Conservation (phyloP, 2,888 invertebrate species). For the Polydesmus complanatus region DNA sequence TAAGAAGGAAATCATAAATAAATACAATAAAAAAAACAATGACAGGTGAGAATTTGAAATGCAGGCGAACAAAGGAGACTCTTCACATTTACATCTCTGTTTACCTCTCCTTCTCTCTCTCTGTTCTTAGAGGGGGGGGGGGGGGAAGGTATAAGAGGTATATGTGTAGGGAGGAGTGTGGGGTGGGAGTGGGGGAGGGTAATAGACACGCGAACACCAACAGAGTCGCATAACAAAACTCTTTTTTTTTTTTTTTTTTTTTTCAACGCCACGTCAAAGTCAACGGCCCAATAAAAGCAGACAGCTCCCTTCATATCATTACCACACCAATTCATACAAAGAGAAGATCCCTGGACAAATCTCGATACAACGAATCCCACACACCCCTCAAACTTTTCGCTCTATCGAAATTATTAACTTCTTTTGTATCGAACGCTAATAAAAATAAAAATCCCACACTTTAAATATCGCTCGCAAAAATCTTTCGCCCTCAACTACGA, state of each 20-base stretch:
- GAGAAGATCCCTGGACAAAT: no score
- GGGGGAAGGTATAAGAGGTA: background rate
- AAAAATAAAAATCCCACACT: no score
- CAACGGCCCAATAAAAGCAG: background rate
- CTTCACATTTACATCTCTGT: background rate
- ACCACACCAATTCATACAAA: no score
- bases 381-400: no score
- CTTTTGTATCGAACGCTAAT: no score
- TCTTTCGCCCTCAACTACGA: no score
- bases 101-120: slow-evolving; percentile 1
- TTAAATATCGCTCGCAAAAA: no score
- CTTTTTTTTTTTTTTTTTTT: background rate
- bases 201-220: background rate
- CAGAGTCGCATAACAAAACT: background rate
- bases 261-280: background rate
- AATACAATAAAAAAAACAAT: background rate
- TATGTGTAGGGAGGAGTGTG: background rate
- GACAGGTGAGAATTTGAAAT: background rate
- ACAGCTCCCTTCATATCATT: no score
- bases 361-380: no score
- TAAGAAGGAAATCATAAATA: background rate
- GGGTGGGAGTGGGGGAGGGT: background rate
- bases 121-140: background rate
- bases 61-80: background rate
- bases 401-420: no score